Evolutionary conservation across 2,797 vertebrate genomes (phyloP).

Genomic region (Acrocephalus scirpaceus): DNA sequence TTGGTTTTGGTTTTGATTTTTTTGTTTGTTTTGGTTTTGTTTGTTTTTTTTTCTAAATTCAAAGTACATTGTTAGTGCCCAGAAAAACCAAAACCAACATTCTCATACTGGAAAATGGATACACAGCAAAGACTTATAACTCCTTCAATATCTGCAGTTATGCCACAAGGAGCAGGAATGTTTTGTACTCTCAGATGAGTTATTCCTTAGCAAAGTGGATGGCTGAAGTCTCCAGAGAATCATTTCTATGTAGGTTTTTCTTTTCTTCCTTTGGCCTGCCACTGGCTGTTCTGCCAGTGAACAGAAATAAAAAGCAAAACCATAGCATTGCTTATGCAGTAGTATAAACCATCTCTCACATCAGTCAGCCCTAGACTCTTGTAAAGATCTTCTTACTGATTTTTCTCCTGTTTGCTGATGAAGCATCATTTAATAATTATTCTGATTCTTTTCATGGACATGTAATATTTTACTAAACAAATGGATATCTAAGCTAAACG

Average conservation of each 20-base stretch:
- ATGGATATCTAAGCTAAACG: not conserved
- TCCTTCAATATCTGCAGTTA: not conserved
- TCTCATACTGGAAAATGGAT: not conserved
- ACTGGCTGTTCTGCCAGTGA: not conserved
- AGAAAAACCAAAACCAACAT: not conserved
- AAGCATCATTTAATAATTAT: not conserved
- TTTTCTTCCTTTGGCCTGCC: not conserved
- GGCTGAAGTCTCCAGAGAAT: not conserved
- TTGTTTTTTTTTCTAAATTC: not conserved
- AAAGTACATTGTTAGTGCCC: not conserved
- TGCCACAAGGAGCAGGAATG: not conserved
- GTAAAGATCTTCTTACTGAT: not conserved
- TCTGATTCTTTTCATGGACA: not conserved
- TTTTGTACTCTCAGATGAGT: not conserved
- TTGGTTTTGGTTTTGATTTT: not conserved
- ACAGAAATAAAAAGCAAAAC: not conserved
- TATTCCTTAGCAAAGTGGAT: not conserved
- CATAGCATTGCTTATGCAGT: not conserved
- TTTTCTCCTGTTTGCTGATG: not conserved
- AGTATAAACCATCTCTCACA: not conserved
- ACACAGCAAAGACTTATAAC: not conserved
- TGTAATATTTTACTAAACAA: not conserved
- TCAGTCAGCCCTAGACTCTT: not conserved
- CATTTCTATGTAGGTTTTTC: not conserved
- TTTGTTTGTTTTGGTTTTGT: not conserved